phyloP scores from a whole-genome alignment of 1,140 invertebrate species.

The Pomacea maculata region DNA sequence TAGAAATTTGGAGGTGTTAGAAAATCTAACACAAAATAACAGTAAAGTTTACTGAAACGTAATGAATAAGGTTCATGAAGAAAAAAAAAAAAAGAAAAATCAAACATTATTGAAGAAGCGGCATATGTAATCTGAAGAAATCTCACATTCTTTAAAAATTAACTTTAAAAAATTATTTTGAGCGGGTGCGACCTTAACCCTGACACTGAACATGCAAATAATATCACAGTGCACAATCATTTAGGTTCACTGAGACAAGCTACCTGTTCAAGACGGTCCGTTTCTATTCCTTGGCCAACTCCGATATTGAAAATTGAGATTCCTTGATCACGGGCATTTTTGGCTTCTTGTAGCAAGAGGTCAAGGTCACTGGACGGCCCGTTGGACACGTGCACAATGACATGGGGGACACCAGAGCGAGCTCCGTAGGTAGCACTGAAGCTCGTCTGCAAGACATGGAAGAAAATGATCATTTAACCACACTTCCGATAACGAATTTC shows the following conservation, averaged over 20 bases:
- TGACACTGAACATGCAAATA: not conserved
- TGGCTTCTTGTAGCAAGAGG: conserved; percentile 11
- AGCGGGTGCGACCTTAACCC: not conserved
- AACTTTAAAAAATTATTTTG: not conserved
- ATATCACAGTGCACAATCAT: not conserved
- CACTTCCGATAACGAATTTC: too few relatives aligned
- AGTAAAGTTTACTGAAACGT: too few relatives aligned
- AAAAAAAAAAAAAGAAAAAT: too few relatives aligned
- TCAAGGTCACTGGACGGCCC: conserved; percentile 32
- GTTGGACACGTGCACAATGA: conserved; percentile 44
- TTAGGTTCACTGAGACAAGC: not conserved
- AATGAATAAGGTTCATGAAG: too few relatives aligned
- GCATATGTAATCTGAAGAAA: too few relatives aligned
- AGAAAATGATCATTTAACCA: too few relatives aligned
- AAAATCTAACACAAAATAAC: too few relatives aligned
- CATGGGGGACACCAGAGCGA: conserved; percentile 36
- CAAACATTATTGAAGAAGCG: too few relatives aligned
- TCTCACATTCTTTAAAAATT: not conserved
- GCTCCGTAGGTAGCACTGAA: conserved; percentile 40
- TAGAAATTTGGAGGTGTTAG: too few relatives aligned
- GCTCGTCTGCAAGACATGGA: conserved; percentile 25
- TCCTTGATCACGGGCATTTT: conserved; percentile 27
- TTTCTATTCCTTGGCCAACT: conserved; percentile 20
- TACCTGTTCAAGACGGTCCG: conserved; percentile 16
- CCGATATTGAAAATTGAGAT: conserved; percentile 28